These are phyloP conservation scores for Catharus minimus DNA, from an alignment of 2,113 vertebrate species.

Conservation along the genomic window DNA sequence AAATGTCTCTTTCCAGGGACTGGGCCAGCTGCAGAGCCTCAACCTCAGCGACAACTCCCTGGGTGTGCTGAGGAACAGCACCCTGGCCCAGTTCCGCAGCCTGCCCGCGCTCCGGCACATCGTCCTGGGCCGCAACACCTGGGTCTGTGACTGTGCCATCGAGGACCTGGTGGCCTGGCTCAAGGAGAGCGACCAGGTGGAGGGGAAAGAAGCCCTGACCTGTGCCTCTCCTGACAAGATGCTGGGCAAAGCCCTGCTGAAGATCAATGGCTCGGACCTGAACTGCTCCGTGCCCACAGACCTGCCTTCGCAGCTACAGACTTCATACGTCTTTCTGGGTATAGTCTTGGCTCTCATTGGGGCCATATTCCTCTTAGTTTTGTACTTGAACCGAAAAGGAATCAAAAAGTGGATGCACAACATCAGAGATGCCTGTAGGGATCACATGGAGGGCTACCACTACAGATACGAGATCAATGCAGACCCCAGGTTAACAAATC, in stretches of 20 bases:
- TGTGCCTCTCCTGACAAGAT: slow-evolving; percentile 79
- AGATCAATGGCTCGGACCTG: slow-evolving; percentile 73
- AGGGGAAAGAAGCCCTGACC: slow-evolving; percentile 69
- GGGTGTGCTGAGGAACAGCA: slow-evolving; percentile 70
- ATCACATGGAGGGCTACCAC: slow-evolving; percentile 99
- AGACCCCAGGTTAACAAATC: slow-evolving; percentile 91
- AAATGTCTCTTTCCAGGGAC: slow-evolving; percentile 72
- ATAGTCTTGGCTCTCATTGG: slow-evolving; percentile 95
- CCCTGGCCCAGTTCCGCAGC: slow-evolving; percentile 71
- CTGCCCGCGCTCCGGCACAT: slow-evolving; percentile 68
- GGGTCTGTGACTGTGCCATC: slow-evolving; percentile 86
- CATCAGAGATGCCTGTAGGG: slow-evolving; percentile 95
- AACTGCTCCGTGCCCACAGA: slow-evolving; percentile 66
- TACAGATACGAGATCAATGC: slow-evolving; percentile 97
- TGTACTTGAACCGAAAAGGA: slow-evolving; percentile 97
- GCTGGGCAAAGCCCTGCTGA: slow-evolving; percentile 71
- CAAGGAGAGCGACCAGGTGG: slow-evolving; percentile 75
- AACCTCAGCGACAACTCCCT: slow-evolving; percentile 88
- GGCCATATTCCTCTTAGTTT: slow-evolving; percentile 94
- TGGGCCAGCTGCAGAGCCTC: slow-evolving; percentile 74
- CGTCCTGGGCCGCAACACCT: slow-evolving; percentile 79
- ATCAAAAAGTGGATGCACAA: slow-evolving; percentile 99
- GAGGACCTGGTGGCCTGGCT: slow-evolving; percentile 88
- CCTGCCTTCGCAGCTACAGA: slow-evolving; percentile 85
- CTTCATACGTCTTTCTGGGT: slow-evolving; percentile 94